Evolutionary conservation across 1,140 invertebrate species (phyloP).

Genomic region (Gerris buenoi): DNA sequence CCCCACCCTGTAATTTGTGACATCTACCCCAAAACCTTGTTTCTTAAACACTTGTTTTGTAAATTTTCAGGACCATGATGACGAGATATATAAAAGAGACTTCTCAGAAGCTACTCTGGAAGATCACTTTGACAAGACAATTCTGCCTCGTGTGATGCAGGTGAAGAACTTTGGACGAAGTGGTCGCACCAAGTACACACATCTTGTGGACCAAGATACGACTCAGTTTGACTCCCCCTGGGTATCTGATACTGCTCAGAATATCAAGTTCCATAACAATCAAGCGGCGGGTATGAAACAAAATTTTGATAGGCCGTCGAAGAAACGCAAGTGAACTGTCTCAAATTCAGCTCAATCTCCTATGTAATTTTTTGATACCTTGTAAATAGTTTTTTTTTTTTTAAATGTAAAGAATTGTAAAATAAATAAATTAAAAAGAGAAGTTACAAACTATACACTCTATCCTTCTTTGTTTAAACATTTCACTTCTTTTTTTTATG

Average conservation of each 20-base stretch:
- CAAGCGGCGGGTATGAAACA: slow-evolving; percentile 93
- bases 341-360: no score
- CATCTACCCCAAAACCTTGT: no score
- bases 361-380: no score
- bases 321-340: slow-evolving; percentile 35
- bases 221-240: slow-evolving; percentile 95
- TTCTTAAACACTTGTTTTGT: no score
- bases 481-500: no score
- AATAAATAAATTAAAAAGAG: no score
- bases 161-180: slow-evolving; percentile 99
- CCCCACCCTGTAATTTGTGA: no score
- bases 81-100: slow-evolving; percentile 84
- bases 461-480: no score
- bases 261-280: slow-evolving; percentile 76
- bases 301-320: slow-evolving; percentile 75
- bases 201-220: slow-evolving; percentile 97
- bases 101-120: slow-evolving; percentile 94
- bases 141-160: slow-evolving; percentile 99
- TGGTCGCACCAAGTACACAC: slow-evolving; percentile 96
- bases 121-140: slow-evolving; percentile 98
- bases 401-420: no score
- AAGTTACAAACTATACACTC: no score
- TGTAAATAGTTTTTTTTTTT: no score
- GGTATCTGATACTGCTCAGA: slow-evolving; percentile 77
- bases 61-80: slow-evolving; percentile 68